Percentiles rank a stretch among this genome's conserved stretches.
Evolutionary conservation across 2,797 vertebrate species (phyloP).

Genomic region (Clangula hyemalis): DNA sequence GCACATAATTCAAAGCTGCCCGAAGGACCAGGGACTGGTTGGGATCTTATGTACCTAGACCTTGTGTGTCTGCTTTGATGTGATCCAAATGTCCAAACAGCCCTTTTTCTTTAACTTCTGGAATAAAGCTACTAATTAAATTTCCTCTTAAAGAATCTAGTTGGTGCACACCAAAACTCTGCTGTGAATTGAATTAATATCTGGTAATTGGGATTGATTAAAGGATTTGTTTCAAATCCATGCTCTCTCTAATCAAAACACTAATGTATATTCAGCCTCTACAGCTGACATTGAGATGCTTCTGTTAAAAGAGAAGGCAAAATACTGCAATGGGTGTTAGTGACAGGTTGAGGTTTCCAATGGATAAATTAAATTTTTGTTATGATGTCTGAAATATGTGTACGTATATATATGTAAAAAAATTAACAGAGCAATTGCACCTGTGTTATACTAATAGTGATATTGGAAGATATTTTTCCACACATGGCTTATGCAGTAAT

Average conservation of each 20-base stretch:
- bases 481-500: fast-evolving
- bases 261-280: neutral
- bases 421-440: fast-evolving
- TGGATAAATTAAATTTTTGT: neutral
- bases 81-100: neutral
- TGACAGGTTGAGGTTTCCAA: neutral
- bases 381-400: fast-evolving
- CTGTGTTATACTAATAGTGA: neutral
- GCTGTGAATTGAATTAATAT: neutral
- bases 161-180: neutral
- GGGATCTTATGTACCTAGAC: neutral
- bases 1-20: neutral
- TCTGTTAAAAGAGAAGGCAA: neutral
- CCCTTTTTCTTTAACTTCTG: neutral
- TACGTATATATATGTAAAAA: fast-evolving
- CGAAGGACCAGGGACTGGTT: neutral
- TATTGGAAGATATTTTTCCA: fast-evolving
- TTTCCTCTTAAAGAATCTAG: neutral
- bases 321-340: neutral
- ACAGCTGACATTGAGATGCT: neutral
- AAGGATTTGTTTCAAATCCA: constrained; percentile 5
- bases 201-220: neutral
- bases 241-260: neutral
- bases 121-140: neutral
- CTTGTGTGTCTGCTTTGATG: neutral